Evolutionary conservation across 2,113 vertebrate species (phyloP).

Genomic region (Phalacrocorax aristotelis): DNA sequence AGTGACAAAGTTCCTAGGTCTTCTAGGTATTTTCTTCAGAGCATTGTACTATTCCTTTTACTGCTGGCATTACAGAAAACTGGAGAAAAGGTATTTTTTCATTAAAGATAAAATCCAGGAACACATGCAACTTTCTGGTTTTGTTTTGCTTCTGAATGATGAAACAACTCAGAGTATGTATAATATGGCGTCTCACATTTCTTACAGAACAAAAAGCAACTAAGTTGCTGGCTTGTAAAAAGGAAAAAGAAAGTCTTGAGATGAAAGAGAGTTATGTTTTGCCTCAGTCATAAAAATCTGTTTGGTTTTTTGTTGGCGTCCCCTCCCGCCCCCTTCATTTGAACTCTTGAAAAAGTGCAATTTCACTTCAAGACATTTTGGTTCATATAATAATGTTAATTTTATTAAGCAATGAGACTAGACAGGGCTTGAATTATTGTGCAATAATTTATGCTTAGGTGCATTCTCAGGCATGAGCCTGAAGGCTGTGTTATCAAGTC

Average conservation of each 20-base stretch:
- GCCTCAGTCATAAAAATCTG: neutral
- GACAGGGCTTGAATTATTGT: slow-evolving; percentile 55
- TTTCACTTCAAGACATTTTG: slow-evolving; percentile 46
- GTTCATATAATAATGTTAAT: slow-evolving; percentile 44
- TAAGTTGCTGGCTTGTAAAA: slow-evolving; percentile 8
- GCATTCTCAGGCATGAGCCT: neutral
- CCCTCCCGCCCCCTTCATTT: neutral
- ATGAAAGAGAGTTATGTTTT: slow-evolving; percentile 1
- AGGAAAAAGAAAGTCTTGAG: neutral
- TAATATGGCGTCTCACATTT: slow-evolving; percentile 7
- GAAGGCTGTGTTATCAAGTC: slow-evolving; percentile 14
- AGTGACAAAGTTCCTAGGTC: neutral
- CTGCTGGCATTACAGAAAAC: neutral
- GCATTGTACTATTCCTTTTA: neutral
- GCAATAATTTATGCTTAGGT: slow-evolving; percentile 53
- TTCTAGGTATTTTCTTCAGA: neutral
- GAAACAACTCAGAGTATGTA: slow-evolving; percentile 30
- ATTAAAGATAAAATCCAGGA: slow-evolving; percentile 42
- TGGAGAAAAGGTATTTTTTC: slow-evolving; percentile 1
- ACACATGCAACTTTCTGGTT: slow-evolving; percentile 18
- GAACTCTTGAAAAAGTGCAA: slow-evolving; percentile 8
- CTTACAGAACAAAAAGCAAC: slow-evolving; percentile 53
- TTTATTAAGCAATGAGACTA: slow-evolving; percentile 47
- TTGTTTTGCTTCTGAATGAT: slow-evolving; percentile 53
- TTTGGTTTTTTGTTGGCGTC: neutral